A percentile compares a stretch with the other conserved stretches of the same genome.
Conservation (phyloP, 2,113 vertebrate genomes). For the Planiliza haematocheilus region DNA sequence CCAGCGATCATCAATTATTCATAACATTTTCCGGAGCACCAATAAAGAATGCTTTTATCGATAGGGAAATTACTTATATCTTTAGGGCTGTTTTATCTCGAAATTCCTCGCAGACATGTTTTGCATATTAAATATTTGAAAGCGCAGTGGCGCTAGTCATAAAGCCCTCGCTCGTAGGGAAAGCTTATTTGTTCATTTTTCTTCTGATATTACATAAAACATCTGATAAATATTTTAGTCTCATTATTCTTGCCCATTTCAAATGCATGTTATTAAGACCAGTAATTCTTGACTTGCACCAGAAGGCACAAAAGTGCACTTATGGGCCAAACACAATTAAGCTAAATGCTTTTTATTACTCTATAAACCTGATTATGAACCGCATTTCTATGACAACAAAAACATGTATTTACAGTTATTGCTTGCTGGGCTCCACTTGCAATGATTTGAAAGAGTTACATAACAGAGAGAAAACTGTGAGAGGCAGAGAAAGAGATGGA, state of each 20-base stretch:
- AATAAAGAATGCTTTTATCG: slow-evolving; percentile 51
- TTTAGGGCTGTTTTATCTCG: slow-evolving; percentile 36
- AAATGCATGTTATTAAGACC: slow-evolving; percentile 43
- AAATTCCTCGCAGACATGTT: slow-evolving; percentile 41
- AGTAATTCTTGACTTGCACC: slow-evolving; percentile 41
- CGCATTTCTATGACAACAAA: slow-evolving; percentile 44
- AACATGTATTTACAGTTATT: slow-evolving; percentile 39
- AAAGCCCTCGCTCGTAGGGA: slow-evolving; percentile 10
- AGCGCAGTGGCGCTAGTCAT: slow-evolving; percentile 11
- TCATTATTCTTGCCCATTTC: slow-evolving; percentile 36
- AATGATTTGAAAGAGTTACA: slow-evolving; percentile 34
- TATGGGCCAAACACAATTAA: slow-evolving; percentile 51
- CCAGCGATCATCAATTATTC: slow-evolving; percentile 64
- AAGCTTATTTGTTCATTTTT: slow-evolving; percentile 41
- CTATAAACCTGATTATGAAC: slow-evolving; percentile 50
- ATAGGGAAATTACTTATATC: slow-evolving; percentile 40
- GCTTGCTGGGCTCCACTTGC: slow-evolving; percentile 22
- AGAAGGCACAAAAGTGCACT: slow-evolving; percentile 59
- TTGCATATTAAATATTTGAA: slow-evolving; percentile 42
- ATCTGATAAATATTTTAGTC: slow-evolving; percentile 58
- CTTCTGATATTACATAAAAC: slow-evolving; percentile 38
- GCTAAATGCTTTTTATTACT: slow-evolving; percentile 52
- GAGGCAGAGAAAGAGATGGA: slow-evolving; percentile 13
- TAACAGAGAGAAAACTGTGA: slow-evolving; percentile 19
- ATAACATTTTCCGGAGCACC: slow-evolving; percentile 49